Base-by-base conservation (phyloP, 2,888 invertebrate genomes). In the Aphodius sticticus region DNA sequence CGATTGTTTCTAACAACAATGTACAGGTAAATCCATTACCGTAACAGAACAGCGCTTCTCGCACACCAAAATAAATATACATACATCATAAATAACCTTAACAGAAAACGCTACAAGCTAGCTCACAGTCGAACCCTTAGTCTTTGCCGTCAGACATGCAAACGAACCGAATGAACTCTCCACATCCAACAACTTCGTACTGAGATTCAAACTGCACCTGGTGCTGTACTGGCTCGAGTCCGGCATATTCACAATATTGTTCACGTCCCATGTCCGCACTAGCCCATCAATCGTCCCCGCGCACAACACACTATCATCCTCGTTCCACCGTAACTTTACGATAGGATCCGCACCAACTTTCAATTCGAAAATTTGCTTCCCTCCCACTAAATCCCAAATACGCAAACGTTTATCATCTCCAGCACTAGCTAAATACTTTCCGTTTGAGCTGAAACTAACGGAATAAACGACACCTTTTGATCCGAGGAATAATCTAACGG, bases 391-490 rank as follows among this genome's bases (percentile, higher is more conserved):
- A 86, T 95, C 95, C 95, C 95, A 96, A 16, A 95, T 90, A 87
- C 93, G 91, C 15, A 95, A 92, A 84, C 92, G 91, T 84, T 93
- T 91, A 86, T 95, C 95, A 84, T 95, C 95, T 82, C 96, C 97
- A 69, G 95, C 96, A 83, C 95, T 95, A 12, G 97, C 97, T 78
- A 98, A 90, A 87, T 94, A 93, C 86, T 94, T 93, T 72, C 98
- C 98, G 86, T 94, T 92, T 0, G 96, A 95, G 87, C 96, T 95
- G 90, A 97, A 98, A 35, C 95, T 93, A 79, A 98, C 89, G 79
- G 94, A 91, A 81, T 94, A 93, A 35, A 98, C 92, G 0, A 93
- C 92, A 37, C 94, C 95, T 83, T 94, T 93, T 84, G 96, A 95
- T 9, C 95, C 96, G 72, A 93, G 91, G 83, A 96, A 93, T 70